These are phyloP conservation scores for Callyntrura guangdongensis DNA, from an alignment of 2,888 invertebrate genomes.

Conservation along the genomic window DNA sequence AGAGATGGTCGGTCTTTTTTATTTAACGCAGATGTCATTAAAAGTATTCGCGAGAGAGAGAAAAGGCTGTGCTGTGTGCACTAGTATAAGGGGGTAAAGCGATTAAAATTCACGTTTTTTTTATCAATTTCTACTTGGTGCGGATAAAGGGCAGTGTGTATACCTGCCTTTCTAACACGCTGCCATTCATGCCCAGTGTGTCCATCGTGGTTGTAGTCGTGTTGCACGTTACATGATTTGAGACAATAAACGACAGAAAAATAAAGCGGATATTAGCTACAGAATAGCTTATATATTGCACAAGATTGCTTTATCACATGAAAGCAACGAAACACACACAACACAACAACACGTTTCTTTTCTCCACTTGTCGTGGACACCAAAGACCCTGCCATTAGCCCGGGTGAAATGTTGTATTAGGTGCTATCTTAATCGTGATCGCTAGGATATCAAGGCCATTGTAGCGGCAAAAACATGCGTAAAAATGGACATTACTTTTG, in stretches of 20 bases:
- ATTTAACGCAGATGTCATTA: slow-evolving; percentile 1
- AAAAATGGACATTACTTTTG: slow-evolving; percentile 23
- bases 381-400: slow-evolving; percentile 46
- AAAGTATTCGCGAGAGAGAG: background rate
- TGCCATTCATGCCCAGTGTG: background rate
- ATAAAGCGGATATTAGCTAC: slow-evolving; percentile 37
- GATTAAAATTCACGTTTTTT: slow-evolving; percentile 18
- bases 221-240: slow-evolving; percentile 23
- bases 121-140: slow-evolving; percentile 35
- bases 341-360: slow-evolving; percentile 26
- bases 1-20: background rate
- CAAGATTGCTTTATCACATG: slow-evolving; percentile 37
- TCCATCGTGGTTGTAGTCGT: background rate
- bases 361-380: slow-evolving; percentile 33
- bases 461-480: slow-evolving; percentile 43
- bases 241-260: slow-evolving; percentile 23
- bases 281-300: background rate
- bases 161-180: slow-evolving; percentile 41
- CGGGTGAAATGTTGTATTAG: slow-evolving; percentile 57
- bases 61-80: background rate
- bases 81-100: background rate
- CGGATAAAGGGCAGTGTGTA: slow-evolving; percentile 35
- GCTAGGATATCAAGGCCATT: slow-evolving; percentile 52
- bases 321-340: background rate
- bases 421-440: slow-evolving; percentile 55